A percentile compares a stretch with the other conserved stretches of the same genome.
Conservation (phyloP, 2,797 vertebrate genomes). For the Remorina albescens region DNA sequence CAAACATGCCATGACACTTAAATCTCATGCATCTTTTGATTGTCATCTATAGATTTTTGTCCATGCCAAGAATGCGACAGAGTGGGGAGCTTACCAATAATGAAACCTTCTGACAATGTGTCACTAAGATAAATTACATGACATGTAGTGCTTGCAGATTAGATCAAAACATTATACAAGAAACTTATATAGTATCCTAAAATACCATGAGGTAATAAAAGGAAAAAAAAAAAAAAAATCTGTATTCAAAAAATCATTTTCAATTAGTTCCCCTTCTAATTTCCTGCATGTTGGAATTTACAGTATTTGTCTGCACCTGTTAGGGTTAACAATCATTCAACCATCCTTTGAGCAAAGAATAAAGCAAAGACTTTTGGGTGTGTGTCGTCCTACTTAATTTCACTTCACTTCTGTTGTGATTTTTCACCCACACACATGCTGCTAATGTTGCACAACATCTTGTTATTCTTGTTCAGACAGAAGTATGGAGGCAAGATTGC, state of each 20-base stretch:
- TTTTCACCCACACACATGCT: not conserved
- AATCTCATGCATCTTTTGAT: not conserved
- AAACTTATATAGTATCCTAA: not conserved
- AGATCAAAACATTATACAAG: not conserved
- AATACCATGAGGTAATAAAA: no score
- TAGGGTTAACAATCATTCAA: no score
- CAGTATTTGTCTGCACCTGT: conserved; percentile 32
- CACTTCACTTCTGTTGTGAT: not conserved
- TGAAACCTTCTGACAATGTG: not conserved
- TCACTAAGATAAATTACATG: not conserved
- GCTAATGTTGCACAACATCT: not conserved
- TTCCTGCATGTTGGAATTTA: conserved; percentile 5
- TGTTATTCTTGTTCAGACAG: conserved; percentile 12
- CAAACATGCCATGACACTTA: not conserved
- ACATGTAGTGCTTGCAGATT: not conserved
- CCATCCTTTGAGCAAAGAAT: conserved; percentile 10
- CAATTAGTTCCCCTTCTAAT: conserved; percentile 47
- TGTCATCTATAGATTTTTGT: conserved; percentile 11
- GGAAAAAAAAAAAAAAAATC: no score
- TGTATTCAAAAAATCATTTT: no score
- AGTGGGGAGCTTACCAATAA: not conserved
- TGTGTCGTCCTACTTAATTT: not conserved
- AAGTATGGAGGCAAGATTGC: not conserved
- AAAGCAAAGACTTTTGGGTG: not conserved
- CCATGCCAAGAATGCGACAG: not conserved